Percentiles rank a stretch among this genome's conserved stretches.
Evolutionary conservation across 2,113 vertebrate species (phyloP).

Genomic region (Hoplias malabaricus): DNA sequence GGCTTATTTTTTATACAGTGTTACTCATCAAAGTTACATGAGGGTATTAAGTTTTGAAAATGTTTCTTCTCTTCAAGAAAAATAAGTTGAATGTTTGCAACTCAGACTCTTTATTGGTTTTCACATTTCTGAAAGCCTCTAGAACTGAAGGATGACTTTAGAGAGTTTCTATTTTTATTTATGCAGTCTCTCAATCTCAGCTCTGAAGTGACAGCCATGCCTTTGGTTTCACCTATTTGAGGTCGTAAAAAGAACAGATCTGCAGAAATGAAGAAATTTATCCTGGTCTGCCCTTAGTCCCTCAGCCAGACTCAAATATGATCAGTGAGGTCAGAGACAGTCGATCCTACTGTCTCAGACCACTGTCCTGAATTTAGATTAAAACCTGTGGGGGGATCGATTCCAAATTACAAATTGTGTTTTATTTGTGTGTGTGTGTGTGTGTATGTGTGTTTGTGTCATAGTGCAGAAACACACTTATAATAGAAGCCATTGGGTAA

Average conservation of each 20-base stretch:
- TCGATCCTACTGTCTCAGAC: not conserved
- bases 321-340: not conserved
- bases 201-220: not conserved
- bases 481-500: too few species aligned
- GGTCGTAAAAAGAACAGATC: not conserved
- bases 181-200: not conserved
- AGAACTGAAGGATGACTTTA: not conserved
- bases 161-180: slow-evolving; percentile 18
- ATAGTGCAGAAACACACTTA: too few species aligned
- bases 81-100: not conserved
- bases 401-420: not conserved
- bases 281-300: not conserved
- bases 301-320: not conserved
- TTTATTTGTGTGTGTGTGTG: not conserved
- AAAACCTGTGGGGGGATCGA: not conserved
- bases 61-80: not conserved
- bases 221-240: not conserved
- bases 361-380: not conserved
- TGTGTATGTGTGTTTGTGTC: too few species aligned
- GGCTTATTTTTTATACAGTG: not conserved
- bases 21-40: not conserved
- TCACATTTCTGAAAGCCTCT: not conserved
- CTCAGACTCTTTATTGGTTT: not conserved
- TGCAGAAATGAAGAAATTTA: not conserved
- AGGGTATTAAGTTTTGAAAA: not conserved